These are phyloP conservation scores for Cephus pulcher DNA, from an alignment of 2,888 invertebrate genomes.

Conservation along the genomic window DNA sequence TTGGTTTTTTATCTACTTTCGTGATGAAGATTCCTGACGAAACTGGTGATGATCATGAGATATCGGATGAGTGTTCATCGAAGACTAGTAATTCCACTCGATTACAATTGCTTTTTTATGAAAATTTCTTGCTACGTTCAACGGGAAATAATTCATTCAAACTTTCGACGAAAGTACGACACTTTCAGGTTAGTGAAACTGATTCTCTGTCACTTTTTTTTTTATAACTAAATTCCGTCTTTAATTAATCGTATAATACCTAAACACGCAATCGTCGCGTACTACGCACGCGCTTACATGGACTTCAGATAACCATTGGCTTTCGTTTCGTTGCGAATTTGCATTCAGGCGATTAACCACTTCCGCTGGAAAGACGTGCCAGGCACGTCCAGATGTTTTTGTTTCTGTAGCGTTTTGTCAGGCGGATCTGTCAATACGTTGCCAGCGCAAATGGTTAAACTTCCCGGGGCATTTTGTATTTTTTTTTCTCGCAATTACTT, in stretches of 20 bases:
- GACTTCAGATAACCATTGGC: not conserved
- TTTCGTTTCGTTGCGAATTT: not conserved
- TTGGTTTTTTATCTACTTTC: not conserved
- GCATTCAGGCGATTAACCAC: not conserved
- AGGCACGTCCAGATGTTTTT: too few relatives aligned
- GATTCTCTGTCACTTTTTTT: not conserved
- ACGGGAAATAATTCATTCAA: not conserved
- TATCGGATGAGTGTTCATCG: not conserved
- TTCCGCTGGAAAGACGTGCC: too few relatives aligned
- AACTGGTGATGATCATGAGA: not conserved
- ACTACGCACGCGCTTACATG: slow-evolving; percentile 44
- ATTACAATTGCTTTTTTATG: slow-evolving; percentile 40
- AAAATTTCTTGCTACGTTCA: not conserved
- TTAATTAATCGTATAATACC: not conserved
- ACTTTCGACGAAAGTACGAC: not conserved
- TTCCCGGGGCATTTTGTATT: not conserved
- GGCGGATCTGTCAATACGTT: too few relatives aligned
- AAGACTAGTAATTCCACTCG: slow-evolving; percentile 3
- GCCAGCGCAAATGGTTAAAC: not conserved
- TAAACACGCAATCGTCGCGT: slow-evolving; percentile 55
- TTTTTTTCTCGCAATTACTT: slow-evolving; percentile 36
- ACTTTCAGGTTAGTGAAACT: not conserved
- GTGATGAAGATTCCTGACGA: not conserved
- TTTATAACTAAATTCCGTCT: not conserved
- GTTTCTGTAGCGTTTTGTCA: too few relatives aligned